A percentile compares a stretch with the other conserved stretches of the same genome.
These are phyloP conservation scores for Dorcus parallelipipedus DNA, from an alignment of 2,888 invertebrate species.

Conservation along the genomic window DNA sequence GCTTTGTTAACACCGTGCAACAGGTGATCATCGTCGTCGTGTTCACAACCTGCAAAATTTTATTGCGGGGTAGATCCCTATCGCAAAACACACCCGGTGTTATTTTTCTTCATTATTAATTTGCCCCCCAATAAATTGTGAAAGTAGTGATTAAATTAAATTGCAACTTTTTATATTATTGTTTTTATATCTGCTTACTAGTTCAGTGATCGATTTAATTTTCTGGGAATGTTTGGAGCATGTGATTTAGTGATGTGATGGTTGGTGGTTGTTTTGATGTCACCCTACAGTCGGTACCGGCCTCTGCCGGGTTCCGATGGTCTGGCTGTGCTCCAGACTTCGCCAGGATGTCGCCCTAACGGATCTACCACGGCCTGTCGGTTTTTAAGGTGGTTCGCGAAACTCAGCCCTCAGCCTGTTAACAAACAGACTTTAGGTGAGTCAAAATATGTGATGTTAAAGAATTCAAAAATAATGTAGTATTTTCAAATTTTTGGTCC, in stretches of 20 bases:
- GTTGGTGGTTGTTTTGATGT: slow-evolving; percentile 36
- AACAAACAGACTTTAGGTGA: slow-evolving; percentile 45
- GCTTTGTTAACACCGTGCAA: slow-evolving; percentile 16
- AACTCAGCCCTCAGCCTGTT: slow-evolving; percentile 53
- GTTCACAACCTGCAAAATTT: background rate
- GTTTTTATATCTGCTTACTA: background rate
- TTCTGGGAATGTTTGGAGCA: background rate
- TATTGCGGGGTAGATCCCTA: too few species aligned
- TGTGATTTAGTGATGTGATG: slow-evolving; percentile 11
- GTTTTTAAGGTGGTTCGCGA: slow-evolving; percentile 55
- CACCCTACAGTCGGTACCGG: slow-evolving; percentile 49
- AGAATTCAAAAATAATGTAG: too few species aligned
- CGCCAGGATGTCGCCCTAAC: slow-evolving; percentile 28
- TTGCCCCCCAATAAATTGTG: too few species aligned
- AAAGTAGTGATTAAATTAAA: background rate
- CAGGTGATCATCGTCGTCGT: slow-evolving; percentile 19
- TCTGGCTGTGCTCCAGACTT: slow-evolving; percentile 29
- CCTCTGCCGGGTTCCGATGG: slow-evolving; percentile 47
- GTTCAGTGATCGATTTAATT: background rate
- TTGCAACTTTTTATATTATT: background rate
- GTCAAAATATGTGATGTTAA: too few species aligned
- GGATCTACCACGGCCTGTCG: slow-evolving; percentile 50
- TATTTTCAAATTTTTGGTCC: too few species aligned
- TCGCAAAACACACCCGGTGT: too few species aligned
- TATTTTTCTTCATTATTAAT: too few species aligned